Base-by-base conservation (phyloP, 2,888 invertebrate genomes). In the Willowsia nigromaculata region DNA sequence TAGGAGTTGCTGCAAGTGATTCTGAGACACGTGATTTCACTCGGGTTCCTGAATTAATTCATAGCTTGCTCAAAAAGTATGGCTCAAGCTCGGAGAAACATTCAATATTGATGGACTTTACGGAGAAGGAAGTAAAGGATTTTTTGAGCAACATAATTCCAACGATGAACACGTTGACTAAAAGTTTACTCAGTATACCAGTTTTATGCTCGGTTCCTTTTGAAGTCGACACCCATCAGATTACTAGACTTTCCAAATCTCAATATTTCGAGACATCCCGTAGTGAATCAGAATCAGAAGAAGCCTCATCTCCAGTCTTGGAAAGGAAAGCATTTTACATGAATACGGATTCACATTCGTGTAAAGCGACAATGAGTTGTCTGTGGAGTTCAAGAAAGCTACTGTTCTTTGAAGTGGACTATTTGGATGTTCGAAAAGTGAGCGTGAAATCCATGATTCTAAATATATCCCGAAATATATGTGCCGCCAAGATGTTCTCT, bases 151-250 rank as follows among this genome's bases (percentile, higher is more conserved):
- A 91, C 47, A 82, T 92, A 11, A 80, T 90, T n/a, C 90, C 90
- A 11, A 90, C 82, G 30, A 85, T 92, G 25, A 86, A 90, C 22
- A 85, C 80, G 30, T 40, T 91, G 13, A 90, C 91, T 7, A 90
- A 89, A 37, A 85, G 82, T 50, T 89, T 92, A 15, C 68, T 92
- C 7, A 50, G 50, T 25, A 92, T 92, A n/a, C 92, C 92, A 1
- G 90, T 88, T 0, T 78, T 92, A 13, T 90, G 88, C 25, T 90
- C 91, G 0, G 81, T 91, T 37, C 90, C 90, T 0, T 92, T 91
- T 50, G 74, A 83, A 50, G 88, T 56, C 0, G 85, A 88, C 2
- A 80, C 74, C 11, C 88, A 90, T 80, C 90, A 90, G 15, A 30
- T 92, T 13, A 84, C 89, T 18, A 76, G 68, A 5, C 59, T 91